Base-by-base conservation (phyloP, 2,797 vertebrate genomes). In the Chrysocyon brachyurus region DNA sequence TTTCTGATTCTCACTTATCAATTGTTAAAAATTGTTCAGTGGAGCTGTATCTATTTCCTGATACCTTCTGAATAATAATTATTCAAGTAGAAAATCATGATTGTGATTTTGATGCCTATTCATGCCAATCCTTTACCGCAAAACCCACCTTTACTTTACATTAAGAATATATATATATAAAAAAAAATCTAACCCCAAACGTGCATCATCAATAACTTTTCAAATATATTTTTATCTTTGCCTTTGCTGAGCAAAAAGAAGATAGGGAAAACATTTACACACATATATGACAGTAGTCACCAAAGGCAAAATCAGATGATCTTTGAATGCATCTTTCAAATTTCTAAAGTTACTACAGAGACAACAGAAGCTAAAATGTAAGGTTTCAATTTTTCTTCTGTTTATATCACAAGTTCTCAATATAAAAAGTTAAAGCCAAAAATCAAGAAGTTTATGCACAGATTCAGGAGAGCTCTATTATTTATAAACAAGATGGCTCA, bases 31-130 rank as follows among this genome's bases (percentile, higher is more conserved):
- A 94, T 28, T 75, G 40, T 81, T 94, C 83, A 94, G 11, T 87
- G n/a, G 59, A 90, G 61, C 81, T 95, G 7, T 26, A 91, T 66
- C 79, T 91, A 87, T 87, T 95, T 97, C 64, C 33, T 92, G 94
- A 88, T 96, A 66, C 11, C n/a, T 93, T 89, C 87, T 93, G 75
- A 94, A 92, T 12, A 78, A 31, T 72, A 97, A 98, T 31, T 97
- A 97, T 96, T 96, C 85, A 97, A 97, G 85, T 66, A 94, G 90
- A 98, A 96, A 97, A 94, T 93, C 40, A 95, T 96, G 95, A 97
- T 73, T 98, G 89, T 89, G 97, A 98, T 97, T 98, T 83, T 94
- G 90, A 91, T 78, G 70, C 91, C 93, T 75, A 16, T 59, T 96
- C 97, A 96, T 83, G 87, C 24, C 72, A 87, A 84, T 78, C 40